A percentile compares a stretch with the other conserved stretches of the same genome.
Evolutionary conservation across 2,797 vertebrate species (phyloP).

Genomic region (Ambastaia sidthimunki): DNA sequence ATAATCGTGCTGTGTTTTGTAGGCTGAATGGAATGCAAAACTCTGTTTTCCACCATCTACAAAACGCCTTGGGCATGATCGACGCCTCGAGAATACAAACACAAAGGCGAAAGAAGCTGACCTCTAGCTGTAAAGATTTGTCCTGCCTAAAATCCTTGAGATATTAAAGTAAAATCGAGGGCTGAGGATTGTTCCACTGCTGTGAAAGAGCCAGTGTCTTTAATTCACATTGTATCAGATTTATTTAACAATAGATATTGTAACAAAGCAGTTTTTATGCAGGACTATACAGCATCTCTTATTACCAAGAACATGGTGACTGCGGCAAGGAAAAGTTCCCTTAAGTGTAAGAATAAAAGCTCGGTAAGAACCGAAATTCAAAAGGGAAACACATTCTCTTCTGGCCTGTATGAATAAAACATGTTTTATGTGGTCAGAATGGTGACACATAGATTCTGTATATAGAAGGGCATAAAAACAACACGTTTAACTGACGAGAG

Average conservation of each 20-base stretch:
- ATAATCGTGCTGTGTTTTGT: slow-evolving; percentile 66
- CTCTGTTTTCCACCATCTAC: slow-evolving; percentile 54
- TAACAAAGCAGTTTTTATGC: too few species aligned
- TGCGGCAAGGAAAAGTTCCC: slow-evolving; percentile 8
- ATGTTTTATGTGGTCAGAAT: slow-evolving; percentile 36
- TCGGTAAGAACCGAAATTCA: slow-evolving; percentile 15
- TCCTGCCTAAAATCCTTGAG: slow-evolving; percentile 58
- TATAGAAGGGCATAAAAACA: slow-evolving; percentile 21
- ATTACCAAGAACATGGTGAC: slow-evolving; percentile 2
- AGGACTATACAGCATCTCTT: not conserved
- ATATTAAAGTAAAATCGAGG: slow-evolving; percentile 21
- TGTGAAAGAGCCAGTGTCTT: not conserved
- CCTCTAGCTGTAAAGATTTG: slow-evolving; percentile 69
- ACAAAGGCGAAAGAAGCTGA: slow-evolving; percentile 70
- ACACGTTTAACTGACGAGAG: slow-evolving; percentile 1
- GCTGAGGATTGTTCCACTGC: not conserved
- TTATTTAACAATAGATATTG: too few species aligned
- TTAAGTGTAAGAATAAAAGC: not conserved
- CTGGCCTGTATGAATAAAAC: slow-evolving; percentile 1
- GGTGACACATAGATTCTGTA: slow-evolving; percentile 53
- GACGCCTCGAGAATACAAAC: slow-evolving; percentile 72
- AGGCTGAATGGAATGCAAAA: slow-evolving; percentile 73
- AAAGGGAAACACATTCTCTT: slow-evolving; percentile 28
- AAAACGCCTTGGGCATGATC: slow-evolving; percentile 62
- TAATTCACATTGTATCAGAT: not conserved